Evolutionary conservation across 2,888 invertebrate genomes (phyloP).

Genomic region (Orthosia incerta): DNA sequence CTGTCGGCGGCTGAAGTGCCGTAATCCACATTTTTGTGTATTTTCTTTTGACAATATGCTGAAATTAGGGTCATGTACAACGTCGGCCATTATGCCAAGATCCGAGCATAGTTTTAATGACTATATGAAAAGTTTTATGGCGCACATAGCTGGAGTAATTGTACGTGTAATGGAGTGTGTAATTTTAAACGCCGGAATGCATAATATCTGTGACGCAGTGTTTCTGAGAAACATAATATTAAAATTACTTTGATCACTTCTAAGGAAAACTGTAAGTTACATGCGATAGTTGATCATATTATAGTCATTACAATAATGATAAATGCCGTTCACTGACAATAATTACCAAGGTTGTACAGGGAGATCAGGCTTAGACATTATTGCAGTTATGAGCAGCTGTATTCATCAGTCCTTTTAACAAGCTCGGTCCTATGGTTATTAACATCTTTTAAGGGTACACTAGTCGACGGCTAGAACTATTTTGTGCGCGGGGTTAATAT

Average conservation of each 20-base stretch:
- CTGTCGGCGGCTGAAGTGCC: constrained; percentile 43
- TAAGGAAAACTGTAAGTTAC: constrained; percentile 36
- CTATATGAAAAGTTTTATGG: constrained; percentile 44
- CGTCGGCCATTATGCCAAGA: constrained; percentile 20
- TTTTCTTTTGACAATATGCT: constrained; percentile 33
- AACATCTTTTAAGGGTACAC: too few species aligned
- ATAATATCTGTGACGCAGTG: constrained; percentile 11
- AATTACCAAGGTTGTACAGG: background rate
- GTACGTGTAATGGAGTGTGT: constrained; percentile 22
- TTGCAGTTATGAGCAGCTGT: too few species aligned
- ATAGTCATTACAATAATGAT: constrained; percentile 11
- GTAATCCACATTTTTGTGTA: constrained; percentile 60
- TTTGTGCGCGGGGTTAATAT: too few species aligned
- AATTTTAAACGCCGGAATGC: constrained; percentile 32
- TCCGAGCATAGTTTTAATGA: constrained; percentile 46
- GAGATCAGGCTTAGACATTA: too few species aligned
- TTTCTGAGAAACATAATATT: constrained; percentile 23
- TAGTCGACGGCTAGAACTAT: too few species aligned
- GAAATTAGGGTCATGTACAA: constrained; percentile 28
- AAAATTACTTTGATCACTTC: constrained; percentile 4
- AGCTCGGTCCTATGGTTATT: too few species aligned
- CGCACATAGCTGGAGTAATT: constrained; percentile 35
- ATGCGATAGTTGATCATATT: background rate
- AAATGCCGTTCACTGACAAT: background rate
- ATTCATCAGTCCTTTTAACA: too few species aligned